Evolutionary conservation across 2,888 invertebrate genomes (phyloP), one percentile per base, ranked within the genome.

Genomic region (Hydrotaea diabolus): DNA sequence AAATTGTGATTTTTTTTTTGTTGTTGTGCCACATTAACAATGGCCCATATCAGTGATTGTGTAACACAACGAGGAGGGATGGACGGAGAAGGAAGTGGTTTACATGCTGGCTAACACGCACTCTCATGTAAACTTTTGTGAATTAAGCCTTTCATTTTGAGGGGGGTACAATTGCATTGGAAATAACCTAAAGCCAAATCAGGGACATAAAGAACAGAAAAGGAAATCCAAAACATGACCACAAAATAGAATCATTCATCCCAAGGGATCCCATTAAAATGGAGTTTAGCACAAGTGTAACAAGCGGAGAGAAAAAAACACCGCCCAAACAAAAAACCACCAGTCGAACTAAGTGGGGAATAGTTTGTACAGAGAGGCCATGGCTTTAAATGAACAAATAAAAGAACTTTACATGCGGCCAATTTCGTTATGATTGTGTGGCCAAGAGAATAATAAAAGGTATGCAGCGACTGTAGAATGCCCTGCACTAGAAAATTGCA

Each of bases 241-340:
- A 82, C 76, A 57, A 78, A 69, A 72, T 72, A 8, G 76, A 82
- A 71, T 77, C 64, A 49, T 71, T 73, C 66, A 55, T 85, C 85
- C 82, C 85, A 77, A 77, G 85, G 82, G 85, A 85, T 82, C 82
- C 85, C 74, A 85, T 85, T 85, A 85, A 85, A 85, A 82, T 82
- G 77, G 77, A 85, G 82, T 82, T 82, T 77, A 85, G 82, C 82
- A 75, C 82, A 85, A 85, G 85, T 85, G 79, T 85, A 82, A 74
- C 36, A 71, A 77, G 26, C 57, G 55, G 23, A 9, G n/a, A n/a
- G n/a, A n/a, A n/a, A 21, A 69, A 23, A 31, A 15, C 13, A 59
- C 31, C 31, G 23, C 9, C 17, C 7, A 69, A 31, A 13, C 66
- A 69, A 21, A 69, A 62, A 31, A n/a, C 36, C 62, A 62, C 59